Base-by-base conservation (phyloP, 2,113 vertebrate species). In the Actenoides lindsayi region DNA sequence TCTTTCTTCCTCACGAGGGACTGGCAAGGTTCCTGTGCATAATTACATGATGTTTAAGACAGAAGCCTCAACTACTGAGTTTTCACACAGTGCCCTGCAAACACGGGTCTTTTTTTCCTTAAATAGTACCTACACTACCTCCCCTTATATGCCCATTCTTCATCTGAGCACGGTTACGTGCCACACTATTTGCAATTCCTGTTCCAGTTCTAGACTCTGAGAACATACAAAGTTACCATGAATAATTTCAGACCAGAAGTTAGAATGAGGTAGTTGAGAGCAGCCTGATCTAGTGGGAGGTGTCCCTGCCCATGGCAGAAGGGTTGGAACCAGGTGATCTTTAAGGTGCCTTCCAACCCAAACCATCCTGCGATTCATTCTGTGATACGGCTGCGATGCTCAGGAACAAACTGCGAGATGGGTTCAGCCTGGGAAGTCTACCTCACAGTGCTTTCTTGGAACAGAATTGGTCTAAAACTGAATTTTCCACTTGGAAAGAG, bases 21-120 rank as follows among this genome's bases (percentile, higher is more conserved):
- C 83, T 96, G 94, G 91, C 92, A 89, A 54, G 14, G 62, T 84
- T 95, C 92, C 89, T 94, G 24, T 79, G 74, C 33, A 14, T 91
- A 89, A 94, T 82, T 91, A 68, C 63, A 4, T 17, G 65, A 82
- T 82, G 80, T 79, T 96, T 87, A 68, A 95, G 90, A 39, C 68
- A 84, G 83, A 83, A 92, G 73, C 83, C 41, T 91, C 77, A 79
- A 65, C 75, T 87, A 54, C 94, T 69, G 62, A 50, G 31, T 83
- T 92, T 95, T 84, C 87, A 78, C 73, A 86, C 69, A 54, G 7
- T 87, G 80, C 65, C 73, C 57, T 90, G 69, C 69, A 91, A 93
- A 81, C 54, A 37, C 6, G 13, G 20, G 39, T 59, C 76, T 93
- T 89, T 70, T 93, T 76, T 93, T 87, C 77, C 65, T 84, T 81